Evolutionary conservation across 2,888 invertebrate species (phyloP).

Genomic region (Drosophila phalerata): DNA sequence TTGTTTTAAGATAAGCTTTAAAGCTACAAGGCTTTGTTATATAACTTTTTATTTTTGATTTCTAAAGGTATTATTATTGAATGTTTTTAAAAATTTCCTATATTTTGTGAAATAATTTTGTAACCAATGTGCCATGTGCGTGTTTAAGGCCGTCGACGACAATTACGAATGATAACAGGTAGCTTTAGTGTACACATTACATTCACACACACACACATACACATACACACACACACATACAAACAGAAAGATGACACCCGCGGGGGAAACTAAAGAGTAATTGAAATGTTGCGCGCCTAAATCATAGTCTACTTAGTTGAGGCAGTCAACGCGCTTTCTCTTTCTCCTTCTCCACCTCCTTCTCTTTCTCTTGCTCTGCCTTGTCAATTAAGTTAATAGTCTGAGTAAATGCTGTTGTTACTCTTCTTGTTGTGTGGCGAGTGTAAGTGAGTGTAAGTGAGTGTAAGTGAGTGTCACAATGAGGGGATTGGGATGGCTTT

Average conservation of each 20-base stretch:
- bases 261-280: constrained; percentile 30
- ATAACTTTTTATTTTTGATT: too few species aligned
- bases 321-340: neutral
- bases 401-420: constrained; percentile 22
- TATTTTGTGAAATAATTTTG: neutral
- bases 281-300: constrained; percentile 43
- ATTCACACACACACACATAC: constrained; percentile 1
- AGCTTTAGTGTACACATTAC: constrained; percentile 17
- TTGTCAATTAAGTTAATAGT: constrained; percentile 53
- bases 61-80: too few species aligned
- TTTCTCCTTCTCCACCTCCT: neutral
- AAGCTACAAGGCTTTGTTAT: too few species aligned
- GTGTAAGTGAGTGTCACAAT: neutral
- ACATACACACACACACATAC: constrained; percentile 8
- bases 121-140: constrained; percentile 46
- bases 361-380: neutral
- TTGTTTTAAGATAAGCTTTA: too few species aligned
- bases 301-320: constrained; percentile 49
- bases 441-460: neutral
- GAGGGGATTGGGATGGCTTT: constrained; percentile 32
- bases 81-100: too few species aligned
- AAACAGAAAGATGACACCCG: constrained; percentile 1
- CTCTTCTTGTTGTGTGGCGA: neutral
- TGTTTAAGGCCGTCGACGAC: constrained; percentile 23
- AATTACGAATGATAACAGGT: constrained; percentile 46